Conservation (phyloP, 2,113 vertebrate genomes). For the Riparia riparia region DNA sequence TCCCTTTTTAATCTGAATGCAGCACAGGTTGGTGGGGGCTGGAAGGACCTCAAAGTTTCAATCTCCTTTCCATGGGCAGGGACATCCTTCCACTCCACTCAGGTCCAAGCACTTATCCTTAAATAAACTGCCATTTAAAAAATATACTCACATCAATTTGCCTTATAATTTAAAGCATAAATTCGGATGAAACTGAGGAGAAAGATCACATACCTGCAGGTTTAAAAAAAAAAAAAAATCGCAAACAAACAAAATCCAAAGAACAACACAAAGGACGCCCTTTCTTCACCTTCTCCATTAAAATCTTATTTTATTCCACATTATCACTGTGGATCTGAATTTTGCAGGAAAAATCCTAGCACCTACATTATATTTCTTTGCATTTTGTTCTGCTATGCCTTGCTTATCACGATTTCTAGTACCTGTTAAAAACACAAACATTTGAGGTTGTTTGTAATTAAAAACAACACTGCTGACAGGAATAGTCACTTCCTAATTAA, state of each 20-base stretch:
- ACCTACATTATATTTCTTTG: neutral
- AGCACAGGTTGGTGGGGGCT: too few relatives aligned
- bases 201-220: neutral
- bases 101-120: neutral
- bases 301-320: neutral
- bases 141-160: neutral
- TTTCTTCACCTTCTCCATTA: neutral
- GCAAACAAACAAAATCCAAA: neutral
- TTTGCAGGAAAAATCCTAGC: neutral
- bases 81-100: neutral
- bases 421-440: neutral
- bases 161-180: neutral
- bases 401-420: neutral
- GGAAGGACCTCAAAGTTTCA: neutral
- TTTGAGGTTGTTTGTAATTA: neutral
- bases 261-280: rapidly evolving
- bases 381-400: neutral
- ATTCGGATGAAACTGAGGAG: neutral
- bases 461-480: neutral
- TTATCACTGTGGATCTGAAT: neutral
- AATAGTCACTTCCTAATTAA: constrained; percentile 55
- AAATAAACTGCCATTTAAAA: neutral
- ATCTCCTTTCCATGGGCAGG: neutral
- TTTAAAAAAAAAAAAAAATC: neutral
- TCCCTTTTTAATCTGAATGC: neutral